phyloP scores from a whole-genome alignment of 2,888 invertebrate species.

The Papilio gigon region DNA sequence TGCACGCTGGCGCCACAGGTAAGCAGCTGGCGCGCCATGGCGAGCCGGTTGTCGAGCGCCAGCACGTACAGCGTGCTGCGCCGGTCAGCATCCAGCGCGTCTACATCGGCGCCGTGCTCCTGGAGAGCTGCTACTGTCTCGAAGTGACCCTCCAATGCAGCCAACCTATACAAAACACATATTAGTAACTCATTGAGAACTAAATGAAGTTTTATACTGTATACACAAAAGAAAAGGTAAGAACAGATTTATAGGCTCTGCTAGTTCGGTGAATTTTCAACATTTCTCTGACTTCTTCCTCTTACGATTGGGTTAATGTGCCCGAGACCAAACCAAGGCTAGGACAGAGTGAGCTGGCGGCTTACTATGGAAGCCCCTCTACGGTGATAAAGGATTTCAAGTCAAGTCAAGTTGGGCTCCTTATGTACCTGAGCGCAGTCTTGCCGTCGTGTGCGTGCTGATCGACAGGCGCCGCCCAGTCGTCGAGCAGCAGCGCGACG shows the following conservation, averaged over 20 bases:
- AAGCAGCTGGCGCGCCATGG: constrained; percentile 91
- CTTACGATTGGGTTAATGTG: no score
- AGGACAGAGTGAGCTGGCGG: no score
- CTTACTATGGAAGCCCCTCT: no score
- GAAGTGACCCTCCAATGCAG: constrained; percentile 92
- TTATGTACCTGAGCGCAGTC: constrained; percentile 89
- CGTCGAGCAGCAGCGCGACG: constrained; percentile 86
- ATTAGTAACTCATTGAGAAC: no score
- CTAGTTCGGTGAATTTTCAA: no score
- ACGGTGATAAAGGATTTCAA: no score
- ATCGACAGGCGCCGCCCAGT: constrained; percentile 90
- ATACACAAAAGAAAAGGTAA: no score
- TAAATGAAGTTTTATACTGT: no score
- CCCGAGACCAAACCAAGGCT: no score
- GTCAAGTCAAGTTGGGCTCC: no score
- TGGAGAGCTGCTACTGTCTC: constrained; percentile 88
- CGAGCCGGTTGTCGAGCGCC: constrained; percentile 92
- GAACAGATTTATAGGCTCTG: no score
- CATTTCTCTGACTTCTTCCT: no score
- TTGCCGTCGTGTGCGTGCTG: constrained; percentile 95
- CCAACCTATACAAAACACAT: constrained; percentile 80
- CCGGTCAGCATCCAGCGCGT: constrained; percentile 95
- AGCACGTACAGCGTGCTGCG: constrained; percentile 95
- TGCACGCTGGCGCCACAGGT: constrained; percentile 91
- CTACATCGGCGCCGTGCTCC: constrained; percentile 90